phyloP scores from a whole-genome alignment of 2,888 invertebrate species.

The Dasypolia templi region DNA sequence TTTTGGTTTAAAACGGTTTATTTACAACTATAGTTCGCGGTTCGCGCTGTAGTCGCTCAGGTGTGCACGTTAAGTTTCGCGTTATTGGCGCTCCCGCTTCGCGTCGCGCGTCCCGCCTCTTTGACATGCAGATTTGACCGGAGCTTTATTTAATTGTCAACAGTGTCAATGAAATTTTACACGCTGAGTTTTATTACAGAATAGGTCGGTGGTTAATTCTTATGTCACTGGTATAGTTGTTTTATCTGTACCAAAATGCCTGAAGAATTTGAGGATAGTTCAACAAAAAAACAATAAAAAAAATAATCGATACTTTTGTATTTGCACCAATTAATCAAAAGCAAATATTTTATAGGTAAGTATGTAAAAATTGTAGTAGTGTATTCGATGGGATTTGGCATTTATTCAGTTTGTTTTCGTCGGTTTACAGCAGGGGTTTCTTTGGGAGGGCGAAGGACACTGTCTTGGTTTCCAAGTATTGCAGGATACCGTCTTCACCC shows the following conservation, averaged over 20 bases:
- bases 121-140: too few species aligned
- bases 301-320: conserved; percentile 45
- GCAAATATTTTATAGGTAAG: conserved; percentile 20
- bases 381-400: conserved; percentile 17
- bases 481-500: conserved; percentile 94
- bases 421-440: conserved; percentile 78
- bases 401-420: conserved; percentile 37
- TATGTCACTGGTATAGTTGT: not conserved
- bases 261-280: too few species aligned
- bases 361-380: conserved; percentile 30
- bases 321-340: conserved; percentile 44
- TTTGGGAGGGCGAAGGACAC: conserved; percentile 93
- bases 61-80: too few species aligned
- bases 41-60: too few species aligned
- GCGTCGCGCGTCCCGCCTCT: too few species aligned
- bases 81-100: too few species aligned
- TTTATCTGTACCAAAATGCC: not conserved
- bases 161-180: too few species aligned
- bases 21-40: too few species aligned
- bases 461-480: conserved; percentile 95
- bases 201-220: too few species aligned
- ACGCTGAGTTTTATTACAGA: too few species aligned
- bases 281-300: conserved; percentile 8
- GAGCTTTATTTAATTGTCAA: too few species aligned
- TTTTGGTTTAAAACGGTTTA: too few species aligned